phyloP scores from a whole-genome alignment of 2,113 vertebrate genomes.

The Nothoprocta perdicaria region DNA sequence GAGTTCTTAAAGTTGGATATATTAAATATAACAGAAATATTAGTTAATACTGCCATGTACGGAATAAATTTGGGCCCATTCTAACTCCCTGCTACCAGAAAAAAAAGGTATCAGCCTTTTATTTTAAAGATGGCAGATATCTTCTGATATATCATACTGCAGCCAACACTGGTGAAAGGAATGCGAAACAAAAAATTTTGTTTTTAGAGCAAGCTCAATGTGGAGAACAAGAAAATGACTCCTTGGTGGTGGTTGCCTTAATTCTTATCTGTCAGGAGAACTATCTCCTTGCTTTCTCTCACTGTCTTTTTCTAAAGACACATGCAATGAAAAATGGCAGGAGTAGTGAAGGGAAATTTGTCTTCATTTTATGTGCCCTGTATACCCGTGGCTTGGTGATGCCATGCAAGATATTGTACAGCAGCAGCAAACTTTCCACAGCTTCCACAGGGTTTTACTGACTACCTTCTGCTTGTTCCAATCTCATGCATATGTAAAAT shows the following conservation, averaged over 20 bases:
- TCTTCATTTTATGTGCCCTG: conserved; percentile 32
- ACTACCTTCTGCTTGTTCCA: not conserved
- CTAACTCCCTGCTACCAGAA: not conserved
- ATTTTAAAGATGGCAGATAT: not conserved
- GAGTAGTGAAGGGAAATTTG: conserved; percentile 28
- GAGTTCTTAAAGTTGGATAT: not conserved
- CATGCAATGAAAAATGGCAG: conserved; percentile 34
- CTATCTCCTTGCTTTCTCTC: not conserved
- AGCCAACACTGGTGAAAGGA: not conserved
- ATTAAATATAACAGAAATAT: not conserved
- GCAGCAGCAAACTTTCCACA: not conserved
- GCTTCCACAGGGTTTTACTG: not conserved
- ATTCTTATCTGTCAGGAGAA: conserved; percentile 45
- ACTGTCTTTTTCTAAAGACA: conserved; percentile 7
- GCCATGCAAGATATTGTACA: not conserved
- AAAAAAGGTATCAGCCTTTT: not conserved
- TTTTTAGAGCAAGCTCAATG: not conserved
- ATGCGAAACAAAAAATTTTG: not conserved
- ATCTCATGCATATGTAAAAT: not conserved
- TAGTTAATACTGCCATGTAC: not conserved
- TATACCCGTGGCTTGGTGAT: not conserved
- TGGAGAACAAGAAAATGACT: not conserved
- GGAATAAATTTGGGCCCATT: not conserved
- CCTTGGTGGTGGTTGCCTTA: not conserved
- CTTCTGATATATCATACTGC: not conserved